These are phyloP conservation scores for Caerostris darwini DNA, from an alignment of 1,140 invertebrate genomes.

Conservation along the genomic window DNA sequence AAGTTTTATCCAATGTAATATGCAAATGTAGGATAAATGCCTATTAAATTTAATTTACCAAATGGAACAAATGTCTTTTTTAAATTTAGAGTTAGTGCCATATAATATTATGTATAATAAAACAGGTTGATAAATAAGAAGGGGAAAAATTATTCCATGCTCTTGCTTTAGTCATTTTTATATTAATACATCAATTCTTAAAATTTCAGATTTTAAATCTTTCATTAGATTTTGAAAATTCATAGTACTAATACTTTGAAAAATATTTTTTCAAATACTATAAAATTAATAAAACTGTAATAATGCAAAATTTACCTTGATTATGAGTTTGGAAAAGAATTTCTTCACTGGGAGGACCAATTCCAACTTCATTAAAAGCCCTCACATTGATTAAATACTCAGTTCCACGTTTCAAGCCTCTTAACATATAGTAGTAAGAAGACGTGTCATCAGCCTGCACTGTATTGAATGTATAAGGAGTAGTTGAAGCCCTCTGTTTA, in stretches of 20 bases:
- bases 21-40: too few species aligned
- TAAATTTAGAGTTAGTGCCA: too few species aligned
- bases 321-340: constrained; percentile 82
- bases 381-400: constrained; percentile 84
- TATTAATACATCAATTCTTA: too few species aligned
- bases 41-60: too few species aligned
- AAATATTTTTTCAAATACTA: neutral
- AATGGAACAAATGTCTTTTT: too few species aligned
- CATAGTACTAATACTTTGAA: neutral
- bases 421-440: constrained; percentile 81
- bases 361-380: constrained; percentile 82
- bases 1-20: too few species aligned
- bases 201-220: too few species aligned
- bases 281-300: neutral
- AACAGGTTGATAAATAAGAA: too few species aligned
- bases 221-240: neutral
- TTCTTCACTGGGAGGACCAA: constrained; percentile 80
- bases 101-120: too few species aligned
- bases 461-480: constrained; percentile 56
- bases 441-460: constrained; percentile 22
- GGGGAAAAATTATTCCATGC: too few species aligned
- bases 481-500: constrained; percentile 86
- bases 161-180: too few species aligned
- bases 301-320: constrained; percentile 79
- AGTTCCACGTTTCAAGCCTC: constrained; percentile 88